Base-by-base conservation (phyloP, 2,113 vertebrate genomes). In the Indri indri region DNA sequence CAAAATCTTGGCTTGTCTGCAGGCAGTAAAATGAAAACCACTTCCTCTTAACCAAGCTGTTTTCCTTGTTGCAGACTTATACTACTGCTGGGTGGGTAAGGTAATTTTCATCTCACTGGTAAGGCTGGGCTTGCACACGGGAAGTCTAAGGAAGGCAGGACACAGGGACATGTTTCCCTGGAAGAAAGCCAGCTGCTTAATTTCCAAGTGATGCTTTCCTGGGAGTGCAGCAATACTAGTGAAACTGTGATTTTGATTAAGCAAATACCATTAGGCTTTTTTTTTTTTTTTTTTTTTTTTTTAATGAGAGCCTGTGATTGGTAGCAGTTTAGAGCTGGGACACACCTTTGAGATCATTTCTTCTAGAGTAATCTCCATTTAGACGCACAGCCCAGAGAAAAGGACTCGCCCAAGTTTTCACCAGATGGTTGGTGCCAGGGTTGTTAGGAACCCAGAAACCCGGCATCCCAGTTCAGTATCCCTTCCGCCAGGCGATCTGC, bases 21-120 rank as follows among this genome's bases (percentile, higher is more conserved):
- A 96, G 65, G n/a, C 88, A 90, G 71, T 63, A 66, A 97, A 91
- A 94, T 63, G 59, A 94, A 91, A 79, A 89, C 74, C 57, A 94
- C 93, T 92, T 97, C 89, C 86, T 94, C 66, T 88, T 87, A 50
- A 81, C 27, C 25, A 17, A 89, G 37, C 20, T 40, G n/a, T 80
- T 90, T 94, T 87, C 71, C 37, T 90, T 45, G 57, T 84, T 52
- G 76, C n/a, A 83, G 61, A 84, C 77, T 68, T 65, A 30, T 25
- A 32, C 57, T 85, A 12, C 84, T 8, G 18, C 57, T 23, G 45
- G 12, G 7, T 52, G 79, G 45, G 50, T 93, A 57, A 76, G 50
- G 45, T 94, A 71, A 12, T 65, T 81, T 90, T 57, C 57, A 30
- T 37, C 54, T 88, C 76, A 40, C 5, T 42, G 25, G 22, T 14